These are phyloP conservation scores for Thaumetopoea pityocampa DNA, from an alignment of 1,140 invertebrate genomes.

Conservation along the genomic window DNA sequence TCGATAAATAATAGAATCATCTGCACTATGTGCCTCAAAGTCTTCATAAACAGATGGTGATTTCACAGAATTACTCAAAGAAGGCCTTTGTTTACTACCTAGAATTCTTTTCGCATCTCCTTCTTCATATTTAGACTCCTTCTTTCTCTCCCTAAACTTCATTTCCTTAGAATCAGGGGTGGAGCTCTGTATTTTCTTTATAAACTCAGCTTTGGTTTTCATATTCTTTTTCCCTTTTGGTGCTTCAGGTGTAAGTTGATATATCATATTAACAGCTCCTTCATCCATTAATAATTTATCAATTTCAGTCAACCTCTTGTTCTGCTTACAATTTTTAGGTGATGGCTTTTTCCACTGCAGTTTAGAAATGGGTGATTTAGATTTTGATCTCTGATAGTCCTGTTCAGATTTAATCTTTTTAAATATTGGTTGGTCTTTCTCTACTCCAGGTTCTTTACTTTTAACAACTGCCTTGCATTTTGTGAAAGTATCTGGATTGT, in stretches of 20 bases:
- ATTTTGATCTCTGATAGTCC: constrained; percentile 36
- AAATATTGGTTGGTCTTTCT: constrained; percentile 33
- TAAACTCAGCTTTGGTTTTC: constrained; percentile 70
- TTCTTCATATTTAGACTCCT: constrained; percentile 56
- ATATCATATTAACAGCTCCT: constrained; percentile 89
- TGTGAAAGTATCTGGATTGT: constrained; percentile 77
- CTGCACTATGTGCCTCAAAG: constrained; percentile 78
- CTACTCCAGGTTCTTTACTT: constrained; percentile 36
- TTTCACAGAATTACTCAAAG: constrained; percentile 59
- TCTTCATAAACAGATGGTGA: constrained; percentile 77
- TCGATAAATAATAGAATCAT: constrained; percentile 87
- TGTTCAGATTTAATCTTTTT: constrained; percentile 54
- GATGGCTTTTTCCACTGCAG: constrained; percentile 66
- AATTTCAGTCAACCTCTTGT: constrained; percentile 82
- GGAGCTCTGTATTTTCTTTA: constrained; percentile 77
- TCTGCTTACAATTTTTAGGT: constrained; percentile 63
- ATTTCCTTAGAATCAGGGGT: constrained; percentile 70
- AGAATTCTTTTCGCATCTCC: constrained; percentile 67
- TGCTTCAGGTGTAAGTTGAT: constrained; percentile 78
- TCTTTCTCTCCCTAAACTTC: constrained; percentile 71
- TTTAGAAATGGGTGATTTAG: constrained; percentile 55
- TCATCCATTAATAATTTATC: constrained; percentile 88
- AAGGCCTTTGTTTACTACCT: constrained; percentile 53
- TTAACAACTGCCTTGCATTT: constrained; percentile 47
- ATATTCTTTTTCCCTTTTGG: constrained; percentile 70